Evolutionary conservation across 2,888 invertebrate species (phyloP), one percentile per base, ranked within the genome.

Genomic region (Idaea aversata): DNA sequence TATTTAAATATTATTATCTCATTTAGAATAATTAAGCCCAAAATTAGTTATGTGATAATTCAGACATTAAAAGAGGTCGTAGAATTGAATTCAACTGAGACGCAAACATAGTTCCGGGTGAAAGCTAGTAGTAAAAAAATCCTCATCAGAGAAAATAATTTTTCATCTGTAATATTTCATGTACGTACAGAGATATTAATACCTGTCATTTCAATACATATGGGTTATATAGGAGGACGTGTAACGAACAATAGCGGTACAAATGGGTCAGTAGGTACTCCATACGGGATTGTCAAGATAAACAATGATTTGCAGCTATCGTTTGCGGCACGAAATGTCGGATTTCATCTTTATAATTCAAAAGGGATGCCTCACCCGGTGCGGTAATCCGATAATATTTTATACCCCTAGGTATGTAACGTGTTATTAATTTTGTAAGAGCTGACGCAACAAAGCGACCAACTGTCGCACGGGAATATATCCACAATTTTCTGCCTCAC

Each of bases 321-420:
- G 47, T 47, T 47, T 47, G 47, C 47, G 47, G 47, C 47, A 47
- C 13, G 47, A 47, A 47, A 47, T 47, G 47, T 47, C 47, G 47
- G 10, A 10, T 47, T 47, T 47, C 47, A 47, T 47, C 47, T 47
- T 47, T 47, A 47, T 47, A 47, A 47, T 47, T 47, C 47, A 47
- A 47, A 47, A 7, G 47, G 47, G 47, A 47, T 47, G 13, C 4
- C 13, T 47, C 13, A 7, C 5, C 6, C 13, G 10, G 47, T 10
- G 13, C 25, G 25, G 25, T 58, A 34, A 58, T 57, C 58, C 34
- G n/a, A n/a, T 62, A 34, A 57, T 15, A 57, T 62, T 62, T 34
- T 34, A n/a, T 34, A 16, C 16, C 25, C 47, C 1, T 2, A 25
- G 10, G 7, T 47, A 47, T 13, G 13, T 47, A 10, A 13, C 10